Evolutionary conservation across 1,140 invertebrate species (phyloP).

Genomic region (Caenorhabditis remanei): DNA sequence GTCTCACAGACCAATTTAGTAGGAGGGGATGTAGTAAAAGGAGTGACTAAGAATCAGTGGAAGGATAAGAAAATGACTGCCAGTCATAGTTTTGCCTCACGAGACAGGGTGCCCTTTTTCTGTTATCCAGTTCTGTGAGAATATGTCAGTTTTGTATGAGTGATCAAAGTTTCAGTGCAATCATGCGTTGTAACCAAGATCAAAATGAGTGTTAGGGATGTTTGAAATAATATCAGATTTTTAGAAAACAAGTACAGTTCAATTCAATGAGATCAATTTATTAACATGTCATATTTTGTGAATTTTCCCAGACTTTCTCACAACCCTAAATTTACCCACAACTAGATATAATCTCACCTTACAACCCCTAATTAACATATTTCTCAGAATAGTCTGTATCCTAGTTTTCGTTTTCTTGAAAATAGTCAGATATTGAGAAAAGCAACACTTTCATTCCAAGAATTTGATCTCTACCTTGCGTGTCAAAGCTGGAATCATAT

Average conservation of each 20-base stretch:
- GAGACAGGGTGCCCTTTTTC: neutral
- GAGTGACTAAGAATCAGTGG: constrained; percentile 27
- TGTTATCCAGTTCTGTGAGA: constrained; percentile 2
- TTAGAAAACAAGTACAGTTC: too few species aligned
- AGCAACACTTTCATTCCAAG: neutral
- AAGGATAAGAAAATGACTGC: neutral
- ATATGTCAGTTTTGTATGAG: neutral
- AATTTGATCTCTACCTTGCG: neutral
- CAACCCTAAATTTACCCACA: too few species aligned
- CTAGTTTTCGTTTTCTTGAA: neutral
- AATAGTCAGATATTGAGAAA: neutral
- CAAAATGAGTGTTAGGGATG: too few species aligned
- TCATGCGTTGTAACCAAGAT: neutral
- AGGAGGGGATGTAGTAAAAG: constrained; percentile 1
- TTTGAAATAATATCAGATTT: too few species aligned
- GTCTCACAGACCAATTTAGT: constrained; percentile 3
- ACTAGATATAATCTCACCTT: too few species aligned
- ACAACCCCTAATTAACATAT: too few species aligned
- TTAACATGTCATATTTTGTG: too few species aligned
- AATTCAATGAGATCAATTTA: too few species aligned
- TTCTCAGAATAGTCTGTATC: too few species aligned
- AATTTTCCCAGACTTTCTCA: too few species aligned
- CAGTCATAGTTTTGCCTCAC: neutral
- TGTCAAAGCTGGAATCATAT: neutral
- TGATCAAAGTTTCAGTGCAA: neutral